Evolutionary conservation across 2,888 invertebrate species (phyloP).

Genomic region (Tachina lurida): DNA sequence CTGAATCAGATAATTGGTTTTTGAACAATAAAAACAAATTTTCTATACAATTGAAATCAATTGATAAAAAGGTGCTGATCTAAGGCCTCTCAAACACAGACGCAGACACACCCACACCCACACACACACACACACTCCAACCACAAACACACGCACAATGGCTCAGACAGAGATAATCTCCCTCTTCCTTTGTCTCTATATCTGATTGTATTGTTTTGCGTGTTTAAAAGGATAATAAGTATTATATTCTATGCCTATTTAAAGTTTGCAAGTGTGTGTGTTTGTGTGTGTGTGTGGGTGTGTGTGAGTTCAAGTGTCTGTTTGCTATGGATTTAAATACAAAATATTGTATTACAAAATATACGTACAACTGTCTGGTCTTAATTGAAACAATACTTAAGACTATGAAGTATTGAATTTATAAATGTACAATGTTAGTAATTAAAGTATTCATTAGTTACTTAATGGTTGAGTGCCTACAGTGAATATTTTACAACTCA

Average conservation of each 20-base stretch:
- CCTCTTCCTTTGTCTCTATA: not conserved
- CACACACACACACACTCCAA: constrained; percentile 5
- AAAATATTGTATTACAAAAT: constrained; percentile 57
- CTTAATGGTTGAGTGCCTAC: not conserved
- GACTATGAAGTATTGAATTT: constrained; percentile 16
- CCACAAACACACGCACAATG: not conserved
- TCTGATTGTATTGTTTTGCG: constrained; percentile 49
- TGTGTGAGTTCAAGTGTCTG: not conserved
- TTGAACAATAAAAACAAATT: constrained; percentile 46
- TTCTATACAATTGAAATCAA: constrained; percentile 48
- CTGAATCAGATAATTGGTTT: constrained; percentile 49
- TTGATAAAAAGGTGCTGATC: constrained; percentile 63
- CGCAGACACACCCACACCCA: not conserved
- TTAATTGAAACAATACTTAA: constrained; percentile 48
- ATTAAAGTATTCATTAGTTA: constrained; percentile 55
- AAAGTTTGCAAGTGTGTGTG: no score
- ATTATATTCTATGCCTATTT: constrained; percentile 22
- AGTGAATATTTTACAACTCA: not conserved
- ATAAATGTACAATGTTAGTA: constrained; percentile 22
- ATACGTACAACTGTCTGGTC: constrained; percentile 41
- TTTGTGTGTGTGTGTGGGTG: no score
- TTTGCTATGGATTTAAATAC: constrained; percentile 46
- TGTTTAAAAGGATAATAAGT: constrained; percentile 53
- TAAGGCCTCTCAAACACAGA: constrained; percentile 41
- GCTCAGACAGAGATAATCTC: constrained; percentile 49